A percentile compares a stretch with the other conserved stretches of the same genome.
Evolutionary conservation across 2,888 invertebrate genomes (phyloP).

Genomic region (Aelia acuminata): DNA sequence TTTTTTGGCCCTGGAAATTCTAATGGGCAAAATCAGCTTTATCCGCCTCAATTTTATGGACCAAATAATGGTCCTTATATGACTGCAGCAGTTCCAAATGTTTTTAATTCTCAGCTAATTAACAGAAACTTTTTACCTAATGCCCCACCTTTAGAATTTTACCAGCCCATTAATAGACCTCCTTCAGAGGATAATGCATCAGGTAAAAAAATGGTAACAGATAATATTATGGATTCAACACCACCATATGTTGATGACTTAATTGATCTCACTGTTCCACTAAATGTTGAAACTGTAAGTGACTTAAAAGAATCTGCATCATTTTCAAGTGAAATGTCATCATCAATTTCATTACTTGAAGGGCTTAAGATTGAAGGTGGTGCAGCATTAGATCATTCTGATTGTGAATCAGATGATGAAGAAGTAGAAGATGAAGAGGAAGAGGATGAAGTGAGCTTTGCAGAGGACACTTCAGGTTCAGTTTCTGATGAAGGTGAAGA

Average conservation of each 20-base stretch:
- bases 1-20: not conserved
- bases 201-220: not conserved
- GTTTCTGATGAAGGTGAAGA: not conserved
- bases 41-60: slow-evolving; percentile 3
- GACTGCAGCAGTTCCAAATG: slow-evolving; percentile 43
- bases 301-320: not conserved
- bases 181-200: not conserved
- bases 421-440: slow-evolving; percentile 21
- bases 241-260: slow-evolving; percentile 32
- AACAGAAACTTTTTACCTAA: not conserved
- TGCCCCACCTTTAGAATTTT: not conserved
- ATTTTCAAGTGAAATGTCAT: slow-evolving; percentile 6
- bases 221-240: not conserved
- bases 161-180: slow-evolving; percentile 1
- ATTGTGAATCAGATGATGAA: slow-evolving; percentile 15
- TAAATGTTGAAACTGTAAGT: not conserved
- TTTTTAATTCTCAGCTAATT: not conserved
- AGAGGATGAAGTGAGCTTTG: not conserved
- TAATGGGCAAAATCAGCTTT: not conserved
- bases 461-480: not conserved
- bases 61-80: slow-evolving; percentile 39
- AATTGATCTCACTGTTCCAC: slow-evolving; percentile 40
- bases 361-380: slow-evolving; percentile 23
- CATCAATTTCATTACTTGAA: slow-evolving; percentile 36
- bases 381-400: not conserved